These are phyloP conservation scores for Trichogramma pretiosum DNA, from an alignment of 1,140 invertebrate genomes.

Conservation along the genomic window DNA sequence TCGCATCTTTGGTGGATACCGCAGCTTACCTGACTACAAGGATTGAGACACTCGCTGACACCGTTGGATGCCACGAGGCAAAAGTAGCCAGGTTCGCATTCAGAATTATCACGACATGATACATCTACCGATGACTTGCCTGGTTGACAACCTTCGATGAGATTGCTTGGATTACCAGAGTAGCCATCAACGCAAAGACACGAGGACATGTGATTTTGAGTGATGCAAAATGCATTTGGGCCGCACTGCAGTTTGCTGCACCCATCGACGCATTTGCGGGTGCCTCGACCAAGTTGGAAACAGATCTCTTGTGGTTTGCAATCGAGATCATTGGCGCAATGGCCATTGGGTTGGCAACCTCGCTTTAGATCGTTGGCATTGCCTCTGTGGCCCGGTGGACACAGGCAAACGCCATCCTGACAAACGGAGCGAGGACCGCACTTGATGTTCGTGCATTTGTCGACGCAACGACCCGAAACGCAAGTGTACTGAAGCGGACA, in stretches of 20 bases:
- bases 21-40: conserved; percentile 70
- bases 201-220: conserved; percentile 70
- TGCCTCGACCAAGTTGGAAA: conserved; percentile 66
- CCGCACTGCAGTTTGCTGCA: conserved; percentile 82
- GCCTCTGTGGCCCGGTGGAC: conserved; percentile 68
- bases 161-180: conserved; percentile 68
- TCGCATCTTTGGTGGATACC: conserved; percentile 72
- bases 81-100: conserved; percentile 58
- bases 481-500: conserved; percentile 71
- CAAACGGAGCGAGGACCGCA: conserved; percentile 78
- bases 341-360: conserved; percentile 62
- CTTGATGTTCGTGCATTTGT: conserved; percentile 60
- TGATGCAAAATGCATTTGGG: conserved; percentile 77
- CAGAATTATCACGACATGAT: conserved; percentile 57
- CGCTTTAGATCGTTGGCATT: conserved; percentile 60
- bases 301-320: conserved; percentile 77
- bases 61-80: conserved; percentile 54
- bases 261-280: conserved; percentile 74
- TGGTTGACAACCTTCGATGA: conserved; percentile 65
- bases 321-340: conserved; percentile 70
- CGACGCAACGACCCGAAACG: conserved; percentile 58
- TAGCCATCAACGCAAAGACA: conserved; percentile 78
- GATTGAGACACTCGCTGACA: conserved; percentile 60
- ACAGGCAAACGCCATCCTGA: conserved; percentile 68
- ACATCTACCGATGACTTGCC: conserved; percentile 45